Evolutionary conservation across 2,113 vertebrate species (phyloP), one percentile per base, ranked within the genome.

Genomic region (Alligator sinensis): DNA sequence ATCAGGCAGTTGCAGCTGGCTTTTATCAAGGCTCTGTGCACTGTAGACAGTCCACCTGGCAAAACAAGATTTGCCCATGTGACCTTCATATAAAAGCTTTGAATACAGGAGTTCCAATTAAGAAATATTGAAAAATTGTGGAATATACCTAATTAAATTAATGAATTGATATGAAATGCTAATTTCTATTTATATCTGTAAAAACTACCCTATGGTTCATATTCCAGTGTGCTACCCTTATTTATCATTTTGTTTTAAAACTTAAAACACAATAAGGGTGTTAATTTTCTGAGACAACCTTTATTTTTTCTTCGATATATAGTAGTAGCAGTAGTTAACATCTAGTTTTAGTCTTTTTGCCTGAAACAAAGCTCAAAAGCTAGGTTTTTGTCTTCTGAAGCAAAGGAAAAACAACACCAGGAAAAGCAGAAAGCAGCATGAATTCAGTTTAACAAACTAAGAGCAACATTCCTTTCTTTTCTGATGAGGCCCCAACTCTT

Each of bases 1-100:
- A 98, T 98, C 98, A 96, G 96, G 91, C 97, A 96, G 91, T 89
- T 94, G 96, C 99, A 99, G 99, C 98, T 99, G 99, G 87, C 98
- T 98, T 98, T 97, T 98, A 99, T 99, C 98, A 99, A 97, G 98
- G 96, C 96, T 97, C 96, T 98, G 95, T 97, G 95, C 90, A 94
- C 84, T 70, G 81, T 93, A 96, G 96, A 95, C 92, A 91, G 94
- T 96, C 98, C 99, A 99, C 99, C 99, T 99, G 99, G 98, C 98
- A 99, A 99, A 99, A 99, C 98, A 99, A 98, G 97, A 98, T 97
- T 97, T 97, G 89, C 92, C 87, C 95, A 94, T 87, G 89, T 97
- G 98, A 99, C 98, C 97, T 97, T 91, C 96, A 68, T 91, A 91
- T 96, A 97, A 98, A 98, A 98, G 97, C 93, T 96, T 98, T 97